phyloP scores from a whole-genome alignment of 1,140 invertebrate genomes.

The Gonatopus flavifemur region DNA sequence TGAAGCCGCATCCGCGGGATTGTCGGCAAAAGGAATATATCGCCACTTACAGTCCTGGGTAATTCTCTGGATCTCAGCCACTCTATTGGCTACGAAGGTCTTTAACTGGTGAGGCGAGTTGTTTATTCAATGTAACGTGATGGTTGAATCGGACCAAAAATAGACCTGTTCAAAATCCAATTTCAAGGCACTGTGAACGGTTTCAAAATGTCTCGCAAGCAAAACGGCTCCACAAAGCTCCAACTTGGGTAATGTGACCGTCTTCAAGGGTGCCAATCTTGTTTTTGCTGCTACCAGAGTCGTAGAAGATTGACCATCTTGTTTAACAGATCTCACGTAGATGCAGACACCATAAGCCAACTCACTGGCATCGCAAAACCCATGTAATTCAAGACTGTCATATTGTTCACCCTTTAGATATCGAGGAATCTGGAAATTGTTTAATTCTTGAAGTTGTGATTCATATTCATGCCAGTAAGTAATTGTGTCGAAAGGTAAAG shows the following conservation, averaged over 20 bases:
- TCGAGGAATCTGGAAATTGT: neutral
- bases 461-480: neutral
- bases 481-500: neutral
- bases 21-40: neutral
- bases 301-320: too few relatives aligned
- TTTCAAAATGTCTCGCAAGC: neutral
- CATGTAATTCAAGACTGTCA: too few relatives aligned
- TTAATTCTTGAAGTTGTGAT: neutral
- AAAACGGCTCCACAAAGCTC: neutral
- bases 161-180: neutral
- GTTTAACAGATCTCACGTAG: neutral
- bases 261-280: constrained; percentile 7
- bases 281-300: neutral
- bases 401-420: neutral
- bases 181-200: neutral
- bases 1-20: neutral
- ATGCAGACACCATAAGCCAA: too few relatives aligned
- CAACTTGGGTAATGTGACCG: neutral
- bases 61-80: neutral
- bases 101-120: neutral
- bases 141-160: neutral
- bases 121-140: neutral
- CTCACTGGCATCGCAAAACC: too few relatives aligned
- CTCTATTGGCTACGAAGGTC: neutral
- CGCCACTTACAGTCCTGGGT: neutral